Base-by-base conservation (phyloP, 2,888 invertebrate species). In the Lagria hirta region DNA sequence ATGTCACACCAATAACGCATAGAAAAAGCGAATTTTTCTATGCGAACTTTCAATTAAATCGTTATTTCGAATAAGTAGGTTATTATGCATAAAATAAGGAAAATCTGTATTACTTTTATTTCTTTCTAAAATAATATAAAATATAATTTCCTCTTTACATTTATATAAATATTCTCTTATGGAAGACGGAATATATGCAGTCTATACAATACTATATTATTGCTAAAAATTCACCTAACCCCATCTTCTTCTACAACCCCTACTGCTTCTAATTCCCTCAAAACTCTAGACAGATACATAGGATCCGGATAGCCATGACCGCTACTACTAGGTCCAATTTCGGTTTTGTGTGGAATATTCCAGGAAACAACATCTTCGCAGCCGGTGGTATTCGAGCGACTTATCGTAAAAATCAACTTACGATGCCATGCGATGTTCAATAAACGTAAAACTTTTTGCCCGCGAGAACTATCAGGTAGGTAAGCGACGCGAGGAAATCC, bases 281-380 rank as follows among this genome's bases (percentile, higher is more conserved):
- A 62, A 8, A 83, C 80, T 51, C 81, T 78, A 59, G 82, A 83
- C 53, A 90, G 73, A 69, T 88, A 90, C 46, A 79, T 81, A 2
- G 81, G 79, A 73, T 89, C 89, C 2, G 89, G 88, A 69, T 85
- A 88, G 54, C 86, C 84, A 53, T 78, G 75, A 2, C 76, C 77
- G 22, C 71, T 71, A 20, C 70, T 71, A 21, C 73, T 73, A 2
- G 76, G 75, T 38, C 81, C 82, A 14, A 81, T 73, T 69, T 86
- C 83, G 43, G 90, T 90, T 71, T 90, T 90, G 68, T 91, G 91
- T 62, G 90, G 90, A 48, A 91, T 86, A 66, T 89, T 89, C 96
- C 96, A 96, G 27, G 91, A 84, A 38, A 95, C 88, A 46, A 92
- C 90, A 74, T 94, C 88, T 66, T 89, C 86, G 57, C 88, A 83